Evolutionary conservation across 2,797 vertebrate genomes (phyloP).

Genomic region (Anguilla megastoma): DNA sequence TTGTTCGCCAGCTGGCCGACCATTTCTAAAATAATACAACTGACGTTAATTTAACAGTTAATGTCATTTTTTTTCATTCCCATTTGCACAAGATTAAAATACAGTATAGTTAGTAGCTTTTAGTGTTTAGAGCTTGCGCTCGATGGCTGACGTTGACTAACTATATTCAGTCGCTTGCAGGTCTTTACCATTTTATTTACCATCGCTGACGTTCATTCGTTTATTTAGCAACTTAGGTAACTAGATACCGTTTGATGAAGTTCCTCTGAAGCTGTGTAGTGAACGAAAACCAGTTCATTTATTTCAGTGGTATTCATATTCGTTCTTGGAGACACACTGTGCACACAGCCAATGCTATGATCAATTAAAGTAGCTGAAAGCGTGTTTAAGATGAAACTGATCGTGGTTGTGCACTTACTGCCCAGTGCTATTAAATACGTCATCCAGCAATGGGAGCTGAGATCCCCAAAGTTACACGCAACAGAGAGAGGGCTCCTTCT

Average conservation of each 20-base stretch:
- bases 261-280: background rate
- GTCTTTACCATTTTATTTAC: background rate
- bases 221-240: background rate
- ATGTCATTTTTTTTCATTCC: background rate
- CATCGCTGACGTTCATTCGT: background rate
- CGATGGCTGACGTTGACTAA: too few relatives aligned
- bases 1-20: background rate
- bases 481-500: too few relatives aligned
- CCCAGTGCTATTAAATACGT: too few relatives aligned
- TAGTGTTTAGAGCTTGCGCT: background rate
- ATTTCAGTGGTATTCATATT: background rate
- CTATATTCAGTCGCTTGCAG: too few relatives aligned
- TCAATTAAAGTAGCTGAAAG: background rate
- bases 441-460: too few relatives aligned
- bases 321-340: background rate
- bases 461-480: too few relatives aligned
- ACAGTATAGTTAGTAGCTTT: background rate
- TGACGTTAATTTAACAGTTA: background rate
- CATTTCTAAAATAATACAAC: background rate
- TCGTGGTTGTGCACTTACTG: too few relatives aligned
- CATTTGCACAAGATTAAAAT: background rate
- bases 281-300: background rate
- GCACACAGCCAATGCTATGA: background rate
- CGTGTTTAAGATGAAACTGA: too few relatives aligned
- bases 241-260: background rate